Evolutionary conservation across 2,888 invertebrate genomes (phyloP).

Genomic region (Synanthedon myopaeformis): DNA sequence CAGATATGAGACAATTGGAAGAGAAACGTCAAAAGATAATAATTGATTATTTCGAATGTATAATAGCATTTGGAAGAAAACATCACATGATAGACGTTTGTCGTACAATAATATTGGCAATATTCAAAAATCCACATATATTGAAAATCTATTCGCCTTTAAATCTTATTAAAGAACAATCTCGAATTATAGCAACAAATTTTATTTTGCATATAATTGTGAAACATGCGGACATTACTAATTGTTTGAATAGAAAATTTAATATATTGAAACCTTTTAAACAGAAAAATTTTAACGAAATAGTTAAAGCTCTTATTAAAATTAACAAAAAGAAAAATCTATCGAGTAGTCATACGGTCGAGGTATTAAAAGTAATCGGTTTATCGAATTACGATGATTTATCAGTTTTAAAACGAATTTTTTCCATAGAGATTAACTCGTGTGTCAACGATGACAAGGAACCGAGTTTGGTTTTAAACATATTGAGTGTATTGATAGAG

Average conservation of each 20-base stretch:
- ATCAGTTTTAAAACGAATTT: conserved; percentile 49
- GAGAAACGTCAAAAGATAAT: conserved; percentile 32
- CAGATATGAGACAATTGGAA: conserved; percentile 33
- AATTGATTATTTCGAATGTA: conserved; percentile 31
- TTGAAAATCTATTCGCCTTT: conserved; percentile 49
- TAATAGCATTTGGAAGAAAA: conserved; percentile 37
- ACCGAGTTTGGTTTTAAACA: conserved; percentile 60
- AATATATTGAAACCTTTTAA: conserved; percentile 60
- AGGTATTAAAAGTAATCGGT: conserved; percentile 53
- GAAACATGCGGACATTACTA: conserved; percentile 33
- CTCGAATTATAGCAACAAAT: conserved; percentile 35
- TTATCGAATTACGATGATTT: conserved; percentile 45
- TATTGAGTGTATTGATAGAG: conserved; percentile 54
- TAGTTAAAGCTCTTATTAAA: conserved; percentile 58
- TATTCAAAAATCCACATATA: conserved; percentile 50
- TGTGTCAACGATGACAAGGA: conserved; percentile 61
- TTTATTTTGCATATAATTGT: conserved; percentile 40
- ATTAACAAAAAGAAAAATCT: conserved; percentile 45
- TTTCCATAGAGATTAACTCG: conserved; percentile 28
- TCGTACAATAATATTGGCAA: conserved; percentile 32
- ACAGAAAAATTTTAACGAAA: conserved; percentile 62
- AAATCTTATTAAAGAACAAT: conserved; percentile 30
- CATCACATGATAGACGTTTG: conserved; percentile 35
- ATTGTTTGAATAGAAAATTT: conserved; percentile 36
- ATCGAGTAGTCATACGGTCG: conserved; percentile 38